These are phyloP conservation scores for Melanogrammus aeglefinus DNA, from an alignment of 2,797 vertebrate species.

Conservation along the genomic window DNA sequence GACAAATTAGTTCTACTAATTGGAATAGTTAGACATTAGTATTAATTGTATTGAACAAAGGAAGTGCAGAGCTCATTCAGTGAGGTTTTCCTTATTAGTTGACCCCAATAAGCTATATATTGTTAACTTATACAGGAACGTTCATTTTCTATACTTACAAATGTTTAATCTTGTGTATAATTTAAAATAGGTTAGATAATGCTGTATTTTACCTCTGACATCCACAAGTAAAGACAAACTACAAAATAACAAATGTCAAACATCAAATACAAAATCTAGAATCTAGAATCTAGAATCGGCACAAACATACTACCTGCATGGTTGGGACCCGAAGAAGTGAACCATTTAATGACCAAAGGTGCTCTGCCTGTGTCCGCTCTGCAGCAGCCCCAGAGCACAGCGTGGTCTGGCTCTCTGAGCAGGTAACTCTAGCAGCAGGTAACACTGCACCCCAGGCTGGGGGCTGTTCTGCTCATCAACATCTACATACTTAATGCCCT, in stretches of 20 bases:
- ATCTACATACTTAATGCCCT: conserved; percentile 55
- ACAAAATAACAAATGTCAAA: not conserved
- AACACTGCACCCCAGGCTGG: conserved; percentile 47
- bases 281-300: conserved; percentile 3
- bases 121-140: not conserved
- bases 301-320: conserved; percentile 65
- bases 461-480: conserved; percentile 40
- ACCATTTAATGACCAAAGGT: conserved; percentile 23
- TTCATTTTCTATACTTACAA: not conserved
- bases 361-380: not conserved
- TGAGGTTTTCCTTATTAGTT: not conserved
- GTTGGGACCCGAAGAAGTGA: conserved; percentile 19
- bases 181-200: not conserved
- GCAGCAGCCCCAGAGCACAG: conserved; percentile 50
- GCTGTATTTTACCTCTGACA: not conserved
- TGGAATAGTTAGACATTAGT: too few species aligned
- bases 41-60: not conserved
- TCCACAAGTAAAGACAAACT: not conserved
- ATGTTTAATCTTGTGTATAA: not conserved
- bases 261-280: not conserved
- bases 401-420: conserved; percentile 50
- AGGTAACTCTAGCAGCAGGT: conserved; percentile 55
- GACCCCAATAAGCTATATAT: not conserved
- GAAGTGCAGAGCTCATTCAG: not conserved
- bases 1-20: not conserved